These are phyloP conservation scores for Toxonevra muliebris DNA, from an alignment of 2,888 invertebrate genomes.

Conservation along the genomic window DNA sequence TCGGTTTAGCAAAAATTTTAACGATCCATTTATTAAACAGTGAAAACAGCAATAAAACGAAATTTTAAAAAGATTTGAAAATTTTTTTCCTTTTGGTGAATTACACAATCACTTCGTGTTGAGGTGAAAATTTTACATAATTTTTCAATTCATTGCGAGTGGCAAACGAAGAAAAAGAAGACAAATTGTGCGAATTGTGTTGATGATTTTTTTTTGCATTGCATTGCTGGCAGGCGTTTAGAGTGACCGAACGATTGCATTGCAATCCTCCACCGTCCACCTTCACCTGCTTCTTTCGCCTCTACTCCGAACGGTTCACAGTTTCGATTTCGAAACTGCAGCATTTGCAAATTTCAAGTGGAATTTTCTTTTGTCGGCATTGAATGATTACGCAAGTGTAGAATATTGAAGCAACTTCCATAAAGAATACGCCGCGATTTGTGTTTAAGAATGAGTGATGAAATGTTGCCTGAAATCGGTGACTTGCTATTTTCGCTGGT, in stretches of 20 bases:
- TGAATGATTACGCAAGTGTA: conserved; percentile 42
- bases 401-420: not conserved
- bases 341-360: conserved; percentile 19
- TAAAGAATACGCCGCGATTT: conserved; percentile 12
- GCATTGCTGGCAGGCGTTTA: conserved; percentile 5
- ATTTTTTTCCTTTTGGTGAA: conserved; percentile 36
- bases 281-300: not conserved
- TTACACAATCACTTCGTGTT: conserved; percentile 38
- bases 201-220: conserved; percentile 10
- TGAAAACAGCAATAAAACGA: conserved; percentile 21
- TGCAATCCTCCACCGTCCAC: not conserved
- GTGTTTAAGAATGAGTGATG: conserved; percentile 46
- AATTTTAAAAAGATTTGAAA: conserved; percentile 11
- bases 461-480: conserved; percentile 70
- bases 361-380: not conserved
- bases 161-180: not conserved
- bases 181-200: conserved; percentile 24
- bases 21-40: conserved; percentile 10
- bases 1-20: conserved; percentile 9
- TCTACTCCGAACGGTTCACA: conserved; percentile 21
- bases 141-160: conserved; percentile 21
- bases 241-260: conserved; percentile 15
- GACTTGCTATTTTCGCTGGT: conserved; percentile 78
- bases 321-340: conserved; percentile 31
- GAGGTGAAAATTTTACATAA: conserved; percentile 44